phyloP scores from a whole-genome alignment of 2,888 invertebrate species.

The Galeruca laticollis region DNA sequence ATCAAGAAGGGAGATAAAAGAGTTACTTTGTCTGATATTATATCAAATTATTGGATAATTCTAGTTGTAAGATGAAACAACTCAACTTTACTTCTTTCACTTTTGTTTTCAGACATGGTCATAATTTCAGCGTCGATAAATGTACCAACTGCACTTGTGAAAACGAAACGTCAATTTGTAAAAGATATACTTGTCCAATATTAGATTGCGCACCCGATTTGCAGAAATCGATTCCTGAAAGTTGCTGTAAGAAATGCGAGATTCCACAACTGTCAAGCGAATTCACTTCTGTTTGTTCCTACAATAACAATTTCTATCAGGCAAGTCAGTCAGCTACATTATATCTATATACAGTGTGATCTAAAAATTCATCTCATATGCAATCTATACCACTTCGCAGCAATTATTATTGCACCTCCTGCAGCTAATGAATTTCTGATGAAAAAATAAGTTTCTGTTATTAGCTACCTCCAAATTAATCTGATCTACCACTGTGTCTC shows the following conservation, averaged over 20 bases:
- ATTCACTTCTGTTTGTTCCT: slow-evolving; percentile 74
- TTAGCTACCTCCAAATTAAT: no score
- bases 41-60: no score
- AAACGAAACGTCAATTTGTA: slow-evolving; percentile 85
- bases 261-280: slow-evolving; percentile 70
- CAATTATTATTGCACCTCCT: no score
- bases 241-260: slow-evolving; percentile 85
- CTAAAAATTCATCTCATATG: no score
- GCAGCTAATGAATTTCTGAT: no score
- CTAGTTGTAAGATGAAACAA: background rate
- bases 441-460: no score
- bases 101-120: slow-evolving; percentile 48
- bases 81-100: background rate
- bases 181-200: slow-evolving; percentile 88
- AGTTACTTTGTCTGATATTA: no score
- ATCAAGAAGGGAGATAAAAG: no score
- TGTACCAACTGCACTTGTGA: slow-evolving; percentile 89
- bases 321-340: slow-evolving; percentile 65
- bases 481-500: no score
- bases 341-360: background rate
- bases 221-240: slow-evolving; percentile 74
- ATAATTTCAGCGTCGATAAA: slow-evolving; percentile 68
- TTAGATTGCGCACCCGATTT: slow-evolving; percentile 84
- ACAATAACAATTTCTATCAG: slow-evolving; percentile 77
- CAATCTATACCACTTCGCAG: no score